Conservation (phyloP, 2,113 vertebrate genomes). For the Mesembrinibis cayennensis region DNA sequence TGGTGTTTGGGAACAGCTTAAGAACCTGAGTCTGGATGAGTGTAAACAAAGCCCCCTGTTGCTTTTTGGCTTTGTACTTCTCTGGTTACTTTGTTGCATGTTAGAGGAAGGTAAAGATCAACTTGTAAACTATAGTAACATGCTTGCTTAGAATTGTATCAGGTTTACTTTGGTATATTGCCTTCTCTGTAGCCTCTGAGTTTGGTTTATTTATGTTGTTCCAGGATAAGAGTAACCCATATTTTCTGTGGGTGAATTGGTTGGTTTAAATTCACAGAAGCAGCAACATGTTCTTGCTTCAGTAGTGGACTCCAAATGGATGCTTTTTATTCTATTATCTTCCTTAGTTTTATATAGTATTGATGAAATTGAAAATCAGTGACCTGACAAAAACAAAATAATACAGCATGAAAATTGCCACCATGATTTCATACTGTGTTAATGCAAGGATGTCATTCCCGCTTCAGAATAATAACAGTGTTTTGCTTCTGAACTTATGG, state of each 20-base stretch:
- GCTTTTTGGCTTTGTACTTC: neutral
- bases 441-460: conserved; percentile 61
- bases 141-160: neutral
- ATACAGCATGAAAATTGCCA: conserved; percentile 64
- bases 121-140: neutral
- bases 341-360: conserved; percentile 52
- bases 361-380: conserved; percentile 72
- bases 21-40: neutral
- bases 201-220: neutral
- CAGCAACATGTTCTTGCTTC: neutral
- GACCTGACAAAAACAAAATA: conserved; percentile 72
- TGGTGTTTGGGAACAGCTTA: neutral
- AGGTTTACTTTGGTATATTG: neutral
- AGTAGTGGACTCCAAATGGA: neutral
- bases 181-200: neutral
- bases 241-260: neutral
- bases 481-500: conserved; percentile 33
- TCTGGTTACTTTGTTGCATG: neutral
- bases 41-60: neutral
- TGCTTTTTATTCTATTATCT: conserved; percentile 56
- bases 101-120: neutral
- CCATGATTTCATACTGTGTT: conserved; percentile 70
- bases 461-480: conserved; percentile 65
- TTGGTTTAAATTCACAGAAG: neutral
- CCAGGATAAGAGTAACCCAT: neutral